Conservation (phyloP, 2,888 invertebrate genomes). For the Trachelus troglodyta region DNA sequence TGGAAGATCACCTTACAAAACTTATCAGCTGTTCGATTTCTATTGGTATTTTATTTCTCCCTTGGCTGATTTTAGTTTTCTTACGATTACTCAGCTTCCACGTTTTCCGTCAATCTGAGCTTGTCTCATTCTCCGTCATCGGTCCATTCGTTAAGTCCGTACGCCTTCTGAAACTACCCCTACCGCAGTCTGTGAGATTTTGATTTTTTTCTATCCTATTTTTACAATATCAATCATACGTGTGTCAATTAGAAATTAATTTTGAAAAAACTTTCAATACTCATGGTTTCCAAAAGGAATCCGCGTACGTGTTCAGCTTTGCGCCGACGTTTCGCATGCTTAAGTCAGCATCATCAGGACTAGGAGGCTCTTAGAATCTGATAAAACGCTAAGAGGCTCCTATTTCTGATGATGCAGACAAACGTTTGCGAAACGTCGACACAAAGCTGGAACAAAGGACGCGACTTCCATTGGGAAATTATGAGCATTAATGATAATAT, state of each 20-base stretch:
- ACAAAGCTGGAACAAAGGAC: too few species aligned
- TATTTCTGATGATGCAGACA: too few species aligned
- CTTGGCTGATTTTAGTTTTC: neutral
- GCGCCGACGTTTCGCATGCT: too few species aligned
- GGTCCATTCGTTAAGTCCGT: neutral
- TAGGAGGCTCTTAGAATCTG: too few species aligned
- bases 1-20: neutral
- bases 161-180: neutral
- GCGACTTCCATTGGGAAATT: too few species aligned
- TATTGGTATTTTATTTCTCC: neutral
- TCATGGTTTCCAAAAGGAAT: too few species aligned
- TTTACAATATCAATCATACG: neutral
- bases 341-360: too few species aligned
- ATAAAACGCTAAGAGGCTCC: too few species aligned
- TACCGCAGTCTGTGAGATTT: neutral
- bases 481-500: too few species aligned
- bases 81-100: neutral
- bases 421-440: too few species aligned
- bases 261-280: too few species aligned
- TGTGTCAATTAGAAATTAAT: neutral
- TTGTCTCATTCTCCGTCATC: neutral
- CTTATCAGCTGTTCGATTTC: neutral
- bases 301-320: too few species aligned
- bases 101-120: neutral
- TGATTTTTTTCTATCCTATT: neutral